A percentile compares a stretch with the other conserved stretches of the same genome.
phyloP scores from a whole-genome alignment of 2,888 invertebrate genomes.

The Caenorhabditis macrosperma region DNA sequence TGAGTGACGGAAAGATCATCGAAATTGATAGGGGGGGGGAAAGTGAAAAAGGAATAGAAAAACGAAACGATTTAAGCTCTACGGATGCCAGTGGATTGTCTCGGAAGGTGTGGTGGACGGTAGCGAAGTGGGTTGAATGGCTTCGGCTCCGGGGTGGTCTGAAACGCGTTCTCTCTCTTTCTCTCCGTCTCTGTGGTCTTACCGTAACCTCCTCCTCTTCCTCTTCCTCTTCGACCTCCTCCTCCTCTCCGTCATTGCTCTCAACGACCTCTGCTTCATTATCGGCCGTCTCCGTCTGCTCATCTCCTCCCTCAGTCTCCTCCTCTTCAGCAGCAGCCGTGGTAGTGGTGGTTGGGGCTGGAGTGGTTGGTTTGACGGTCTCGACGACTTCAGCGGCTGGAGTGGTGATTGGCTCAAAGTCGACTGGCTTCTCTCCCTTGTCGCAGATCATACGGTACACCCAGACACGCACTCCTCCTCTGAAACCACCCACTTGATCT shows the following conservation, averaged over 20 bases:
- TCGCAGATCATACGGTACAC: slow-evolving; percentile 73
- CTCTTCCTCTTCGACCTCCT: slow-evolving; percentile 53
- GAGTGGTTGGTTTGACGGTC: slow-evolving; percentile 39
- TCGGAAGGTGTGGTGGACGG: slow-evolving; percentile 67
- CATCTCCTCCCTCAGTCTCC: slow-evolving; percentile 52
- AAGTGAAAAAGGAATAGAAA: not conserved
- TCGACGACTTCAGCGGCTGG: slow-evolving; percentile 12
- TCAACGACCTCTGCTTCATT: slow-evolving; percentile 38
- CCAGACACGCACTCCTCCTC: slow-evolving; percentile 79
- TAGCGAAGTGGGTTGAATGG: slow-evolving; percentile 77
- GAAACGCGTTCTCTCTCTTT: slow-evolving; percentile 15
- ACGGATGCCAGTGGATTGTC: slow-evolving; percentile 65
- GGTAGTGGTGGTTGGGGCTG: slow-evolving; percentile 28
- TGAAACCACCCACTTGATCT: slow-evolving; percentile 25
- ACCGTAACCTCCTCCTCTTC: slow-evolving; percentile 50
- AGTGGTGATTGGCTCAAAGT: slow-evolving; percentile 57
- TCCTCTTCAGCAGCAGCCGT: slow-evolving; percentile 39
- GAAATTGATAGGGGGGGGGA: slow-evolving; percentile 43
- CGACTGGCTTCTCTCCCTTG: slow-evolving; percentile 61
- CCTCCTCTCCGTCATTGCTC: slow-evolving; percentile 53
- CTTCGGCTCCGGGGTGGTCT: slow-evolving; percentile 57
- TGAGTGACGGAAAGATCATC: slow-evolving; percentile 52
- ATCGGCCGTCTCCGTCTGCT: slow-evolving; percentile 42
- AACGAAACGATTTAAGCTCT: slow-evolving; percentile 38
- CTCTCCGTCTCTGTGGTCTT: not conserved